Percentiles rank a stretch among this genome's conserved stretches.
phyloP scores from a whole-genome alignment of 2,888 invertebrate species.

The Corbicula japonica region DNA sequence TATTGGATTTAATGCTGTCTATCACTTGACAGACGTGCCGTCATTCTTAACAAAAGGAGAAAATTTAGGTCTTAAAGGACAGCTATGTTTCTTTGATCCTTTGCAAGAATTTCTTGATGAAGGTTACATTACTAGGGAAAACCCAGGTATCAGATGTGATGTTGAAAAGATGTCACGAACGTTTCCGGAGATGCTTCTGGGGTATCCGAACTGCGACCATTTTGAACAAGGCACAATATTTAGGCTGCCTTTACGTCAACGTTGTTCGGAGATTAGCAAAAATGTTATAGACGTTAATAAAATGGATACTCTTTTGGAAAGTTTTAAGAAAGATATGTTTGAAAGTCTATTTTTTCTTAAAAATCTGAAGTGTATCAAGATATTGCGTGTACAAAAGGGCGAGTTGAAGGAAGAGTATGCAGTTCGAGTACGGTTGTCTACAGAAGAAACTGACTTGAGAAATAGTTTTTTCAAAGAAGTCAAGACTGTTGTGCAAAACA shows the following conservation, averaged over 20 bases:
- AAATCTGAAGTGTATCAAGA: constrained; percentile 68
- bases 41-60: constrained; percentile 80
- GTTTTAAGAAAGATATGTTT: constrained; percentile 73
- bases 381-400: constrained; percentile 54
- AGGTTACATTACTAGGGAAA: too few species aligned
- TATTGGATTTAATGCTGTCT: constrained; percentile 86
- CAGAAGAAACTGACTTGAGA: constrained; percentile 7
- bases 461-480: constrained; percentile 16
- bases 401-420: constrained; percentile 31
- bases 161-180: neutral
- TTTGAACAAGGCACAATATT: neutral
- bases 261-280: neutral
- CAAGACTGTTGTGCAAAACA: neutral
- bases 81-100: constrained; percentile 78
- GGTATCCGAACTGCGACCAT: neutral
- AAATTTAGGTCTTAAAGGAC: constrained; percentile 58
- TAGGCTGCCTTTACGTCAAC: neutral
- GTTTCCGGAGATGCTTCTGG: neutral
- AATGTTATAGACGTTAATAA: constrained; percentile 16
- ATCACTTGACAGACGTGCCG: constrained; percentile 85
- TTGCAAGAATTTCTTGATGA: neutral
- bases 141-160: neutral
- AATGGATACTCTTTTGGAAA: constrained; percentile 65
- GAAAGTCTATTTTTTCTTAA: constrained; percentile 80
- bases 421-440: constrained; percentile 28